These are phyloP conservation scores for Aegithalos caudatus DNA, from an alignment of 2,113 vertebrate species.

Conservation along the genomic window DNA sequence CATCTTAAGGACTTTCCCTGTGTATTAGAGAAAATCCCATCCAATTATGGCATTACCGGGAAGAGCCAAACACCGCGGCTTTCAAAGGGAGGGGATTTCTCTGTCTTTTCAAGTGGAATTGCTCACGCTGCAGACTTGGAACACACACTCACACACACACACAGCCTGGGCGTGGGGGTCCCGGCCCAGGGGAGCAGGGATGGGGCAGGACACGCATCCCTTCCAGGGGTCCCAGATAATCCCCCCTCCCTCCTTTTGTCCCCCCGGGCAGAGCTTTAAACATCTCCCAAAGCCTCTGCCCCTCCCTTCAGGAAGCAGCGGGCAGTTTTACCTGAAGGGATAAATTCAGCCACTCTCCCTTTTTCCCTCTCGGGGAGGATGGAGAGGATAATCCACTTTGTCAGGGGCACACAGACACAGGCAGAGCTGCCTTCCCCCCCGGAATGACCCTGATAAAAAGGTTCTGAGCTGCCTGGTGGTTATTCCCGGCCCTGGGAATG, in stretches of 20 bases:
- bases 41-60: constrained; percentile 72
- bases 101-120: constrained; percentile 57
- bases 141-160: not conserved
- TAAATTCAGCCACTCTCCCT: constrained; percentile 59
- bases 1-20: constrained; percentile 68
- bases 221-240: not conserved
- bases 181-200: not conserved
- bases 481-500: not conserved
- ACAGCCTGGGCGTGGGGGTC: not conserved
- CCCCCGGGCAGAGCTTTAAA: not conserved
- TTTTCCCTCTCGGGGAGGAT: not conserved
- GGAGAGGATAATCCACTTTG: constrained; percentile 45
- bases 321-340: constrained; percentile 30
- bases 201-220: not conserved
- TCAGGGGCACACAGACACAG: not conserved
- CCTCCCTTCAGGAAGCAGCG: constrained; percentile 39
- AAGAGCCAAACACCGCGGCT: constrained; percentile 29
- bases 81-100: constrained; percentile 60
- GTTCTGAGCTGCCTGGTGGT: fast-evolving
- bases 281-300: constrained; percentile 4
- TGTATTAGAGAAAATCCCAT: constrained; percentile 72
- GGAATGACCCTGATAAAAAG: not conserved
- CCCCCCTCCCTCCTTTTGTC: constrained; percentile 21
- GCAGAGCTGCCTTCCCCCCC: too few species aligned
- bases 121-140: constrained; percentile 27